A percentile compares a stretch with the other conserved stretches of the same genome.
Evolutionary conservation across 2,113 vertebrate species (phyloP).

Genomic region (Epinephelus moara): DNA sequence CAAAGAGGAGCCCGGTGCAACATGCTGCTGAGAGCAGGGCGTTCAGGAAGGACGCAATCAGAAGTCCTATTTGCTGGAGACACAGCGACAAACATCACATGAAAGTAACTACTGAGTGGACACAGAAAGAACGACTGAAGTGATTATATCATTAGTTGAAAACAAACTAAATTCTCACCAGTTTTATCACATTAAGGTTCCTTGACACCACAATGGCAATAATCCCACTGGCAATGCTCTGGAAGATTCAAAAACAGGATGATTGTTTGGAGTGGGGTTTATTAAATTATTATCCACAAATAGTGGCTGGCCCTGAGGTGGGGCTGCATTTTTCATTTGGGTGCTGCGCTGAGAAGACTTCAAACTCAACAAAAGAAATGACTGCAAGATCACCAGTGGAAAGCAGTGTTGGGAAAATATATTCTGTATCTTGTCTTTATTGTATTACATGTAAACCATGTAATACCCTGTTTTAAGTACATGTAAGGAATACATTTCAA

Average conservation of each 20-base stretch:
- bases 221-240: conserved; percentile 92
- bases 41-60: conserved; percentile 86
- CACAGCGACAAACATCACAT: neutral
- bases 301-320: conserved; percentile 10
- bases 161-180: conserved; percentile 75
- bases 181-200: conserved; percentile 82
- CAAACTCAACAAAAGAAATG: neutral
- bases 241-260: conserved; percentile 59
- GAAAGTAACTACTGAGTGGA: neutral
- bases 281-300: conserved; percentile 14
- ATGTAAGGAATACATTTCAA: conserved; percentile 8
- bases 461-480: neutral
- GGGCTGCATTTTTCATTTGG: neutral
- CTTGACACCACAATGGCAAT: conserved; percentile 91
- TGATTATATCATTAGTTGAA: neutral
- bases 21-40: conserved; percentile 89
- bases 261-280: conserved; percentile 11
- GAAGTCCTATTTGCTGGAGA: conserved; percentile 89
- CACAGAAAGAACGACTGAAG: neutral
- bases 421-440: conserved; percentile 10
- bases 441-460: neutral
- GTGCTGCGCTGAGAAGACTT: neutral
- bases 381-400: neutral
- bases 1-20: conserved; percentile 87
- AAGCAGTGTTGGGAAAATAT: neutral